Percentiles rank a stretch among this genome's conserved stretches.
These are phyloP conservation scores for Pachyuromys duprasi DNA, from an alignment of 2,797 vertebrate species.

Conservation along the genomic window DNA sequence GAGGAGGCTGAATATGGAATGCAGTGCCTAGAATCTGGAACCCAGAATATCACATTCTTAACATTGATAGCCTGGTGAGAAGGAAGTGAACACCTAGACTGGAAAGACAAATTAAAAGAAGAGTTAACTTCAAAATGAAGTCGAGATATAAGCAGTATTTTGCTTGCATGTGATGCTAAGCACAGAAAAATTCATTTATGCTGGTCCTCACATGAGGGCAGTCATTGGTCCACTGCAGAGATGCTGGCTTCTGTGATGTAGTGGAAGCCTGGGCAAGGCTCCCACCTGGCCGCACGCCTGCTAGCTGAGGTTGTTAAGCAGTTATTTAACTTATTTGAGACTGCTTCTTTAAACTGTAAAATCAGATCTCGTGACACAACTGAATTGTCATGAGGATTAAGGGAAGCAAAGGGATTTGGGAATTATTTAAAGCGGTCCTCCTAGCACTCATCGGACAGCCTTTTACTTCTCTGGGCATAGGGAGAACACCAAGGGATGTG, in stretches of 20 bases:
- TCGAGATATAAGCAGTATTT: background rate
- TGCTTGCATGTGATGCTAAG: background rate
- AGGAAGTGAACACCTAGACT: background rate
- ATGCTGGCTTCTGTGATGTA: background rate
- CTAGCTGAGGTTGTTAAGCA: background rate
- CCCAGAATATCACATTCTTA: background rate
- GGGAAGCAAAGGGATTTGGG: background rate
- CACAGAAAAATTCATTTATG: slow-evolving; percentile 15
- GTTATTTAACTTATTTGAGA: background rate
- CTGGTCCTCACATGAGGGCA: background rate
- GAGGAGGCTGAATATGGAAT: background rate
- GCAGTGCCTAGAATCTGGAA: background rate
- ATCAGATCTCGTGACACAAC: background rate
- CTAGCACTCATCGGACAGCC: background rate
- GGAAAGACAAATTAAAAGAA: background rate
- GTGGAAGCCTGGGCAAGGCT: background rate
- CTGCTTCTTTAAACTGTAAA: background rate
- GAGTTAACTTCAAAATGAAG: background rate
- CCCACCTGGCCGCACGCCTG: background rate
- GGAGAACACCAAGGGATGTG: fast-evolving
- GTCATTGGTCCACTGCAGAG: background rate
- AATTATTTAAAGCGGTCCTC: background rate
- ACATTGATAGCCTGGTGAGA: background rate
- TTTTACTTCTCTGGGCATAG: background rate
- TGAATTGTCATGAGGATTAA: background rate